Evolutionary conservation across 92 coral and sea anemone species (phyloP).

Genomic region (Ricordea florida): DNA sequence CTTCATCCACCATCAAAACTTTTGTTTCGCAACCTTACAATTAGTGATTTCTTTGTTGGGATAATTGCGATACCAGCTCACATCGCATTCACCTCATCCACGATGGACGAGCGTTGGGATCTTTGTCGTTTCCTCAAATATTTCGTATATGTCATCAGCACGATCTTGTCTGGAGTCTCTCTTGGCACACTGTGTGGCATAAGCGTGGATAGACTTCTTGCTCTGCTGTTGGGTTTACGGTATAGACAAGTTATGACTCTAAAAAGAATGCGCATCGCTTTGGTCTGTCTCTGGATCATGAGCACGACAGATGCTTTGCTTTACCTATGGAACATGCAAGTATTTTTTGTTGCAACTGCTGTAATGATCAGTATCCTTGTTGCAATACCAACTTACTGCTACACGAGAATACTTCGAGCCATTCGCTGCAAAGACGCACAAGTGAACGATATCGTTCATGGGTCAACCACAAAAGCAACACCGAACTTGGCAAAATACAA

Average conservation of each 20-base stretch:
- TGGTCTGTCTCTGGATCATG: neutral
- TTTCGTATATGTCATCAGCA: neutral
- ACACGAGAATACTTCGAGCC: neutral
- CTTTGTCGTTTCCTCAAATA: neutral
- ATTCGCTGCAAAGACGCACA: neutral
- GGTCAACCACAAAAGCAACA: neutral
- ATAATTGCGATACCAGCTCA: neutral
- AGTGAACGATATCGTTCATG: neutral
- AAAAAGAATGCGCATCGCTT: neutral
- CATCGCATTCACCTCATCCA: neutral
- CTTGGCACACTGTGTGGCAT: neutral
- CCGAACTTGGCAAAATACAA: conserved; percentile 6
- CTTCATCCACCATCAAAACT: conserved; percentile 14
- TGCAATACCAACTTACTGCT: neutral
- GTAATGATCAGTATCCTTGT: neutral
- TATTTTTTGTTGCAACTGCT: neutral
- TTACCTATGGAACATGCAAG: neutral
- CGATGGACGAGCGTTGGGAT: neutral
- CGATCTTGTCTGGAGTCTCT: neutral
- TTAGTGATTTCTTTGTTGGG: neutral
- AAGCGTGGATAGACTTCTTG: conserved; percentile 19
- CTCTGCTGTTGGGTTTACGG: neutral
- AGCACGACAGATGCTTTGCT: conserved; percentile 2
- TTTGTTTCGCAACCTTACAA: conserved; percentile 3
- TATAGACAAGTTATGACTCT: conserved; percentile 9